Evolutionary conservation across 2,797 vertebrate species (phyloP), one percentile per base, ranked within the genome.

Genomic region (Vireo griseus): DNA sequence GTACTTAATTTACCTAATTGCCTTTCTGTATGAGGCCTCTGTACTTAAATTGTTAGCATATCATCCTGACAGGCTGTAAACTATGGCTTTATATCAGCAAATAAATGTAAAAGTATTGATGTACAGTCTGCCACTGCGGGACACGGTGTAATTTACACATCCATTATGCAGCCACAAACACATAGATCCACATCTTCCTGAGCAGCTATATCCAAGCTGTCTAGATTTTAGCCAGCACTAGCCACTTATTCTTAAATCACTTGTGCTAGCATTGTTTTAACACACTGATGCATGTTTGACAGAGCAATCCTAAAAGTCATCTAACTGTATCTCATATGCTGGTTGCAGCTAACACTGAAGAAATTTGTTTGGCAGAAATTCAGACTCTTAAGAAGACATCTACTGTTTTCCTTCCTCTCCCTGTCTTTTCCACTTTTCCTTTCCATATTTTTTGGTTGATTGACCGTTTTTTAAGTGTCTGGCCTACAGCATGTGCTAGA

Each of bases 1-100:
- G 57, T 75, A 51, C 69, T 88, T 94, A 91, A 92, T 96, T 94
- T 94, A 87, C 85, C 65, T 90, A 96, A 95, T 84, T 96, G 78
- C 54, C 73, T 92, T 66, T 20, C 68, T 74, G 29, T 63, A 44
- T 74, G 65, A 82, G 37, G 65, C 50, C 35, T 74, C 24, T 83
- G 61, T 44, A 80, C 72, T 91, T 92, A 85, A 90, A 92, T 13
- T 85, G 71, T 80, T 93, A 89, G 39, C 39, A 50, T 40, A 86
- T 71, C 84, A 96, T 79, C 72, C 52, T 73, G 78, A 74, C 54
- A 65, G 78, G 72, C 62, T 77, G 54, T 85, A 93, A 89, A 89
- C 65, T 96, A 69, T 54, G 51, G 75, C 63, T 90, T 91, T 82
- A 77, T 65, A 88, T 63, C 65, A 87, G 54, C 42, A 11, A 52